Evolutionary conservation across 2,888 invertebrate species (phyloP).

Genomic region (Zaprionus lineosus): DNA sequence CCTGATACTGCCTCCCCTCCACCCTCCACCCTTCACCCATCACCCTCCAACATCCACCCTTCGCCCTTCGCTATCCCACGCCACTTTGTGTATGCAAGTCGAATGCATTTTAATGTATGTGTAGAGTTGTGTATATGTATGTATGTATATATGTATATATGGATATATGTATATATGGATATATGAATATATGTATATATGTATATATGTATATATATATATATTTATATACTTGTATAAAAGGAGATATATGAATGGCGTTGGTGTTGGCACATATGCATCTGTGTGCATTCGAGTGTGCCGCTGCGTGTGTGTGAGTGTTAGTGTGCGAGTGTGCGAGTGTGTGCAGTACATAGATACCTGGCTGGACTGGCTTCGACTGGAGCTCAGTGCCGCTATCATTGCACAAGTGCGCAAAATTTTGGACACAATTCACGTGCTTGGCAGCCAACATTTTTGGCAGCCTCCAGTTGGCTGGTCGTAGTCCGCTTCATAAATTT

Average conservation of each 20-base stretch:
- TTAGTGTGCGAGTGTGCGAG: too few relatives aligned
- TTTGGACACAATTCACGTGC: slow-evolving; percentile 81
- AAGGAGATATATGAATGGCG: too few relatives aligned
- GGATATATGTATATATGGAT: slow-evolving; percentile 20
- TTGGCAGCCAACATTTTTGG: slow-evolving; percentile 79
- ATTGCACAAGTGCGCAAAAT: slow-evolving; percentile 78
- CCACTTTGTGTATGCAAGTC: slow-evolving; percentile 32
- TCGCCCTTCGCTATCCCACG: neutral
- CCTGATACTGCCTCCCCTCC: slow-evolving; percentile 8
- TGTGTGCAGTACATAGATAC: slow-evolving; percentile 44
- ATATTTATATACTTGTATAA: too few relatives aligned
- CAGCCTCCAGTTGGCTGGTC: slow-evolving; percentile 60
- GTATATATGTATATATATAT: neutral
- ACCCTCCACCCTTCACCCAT: too few relatives aligned
- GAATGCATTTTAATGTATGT: neutral
- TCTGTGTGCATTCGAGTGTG: too few relatives aligned
- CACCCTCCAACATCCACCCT: too few relatives aligned
- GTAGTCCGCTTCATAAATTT: slow-evolving; percentile 72
- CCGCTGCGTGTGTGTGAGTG: slow-evolving; percentile 19
- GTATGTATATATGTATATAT: slow-evolving; percentile 8
- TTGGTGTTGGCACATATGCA: too few relatives aligned
- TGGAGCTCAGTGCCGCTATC: slow-evolving; percentile 59
- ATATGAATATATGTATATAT: slow-evolving; percentile 20
- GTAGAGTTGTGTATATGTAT: neutral
- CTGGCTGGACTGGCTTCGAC: slow-evolving; percentile 35